These are phyloP conservation scores for Bembecia ichneumoniformis DNA, from an alignment of 2,888 invertebrate species.

Conservation along the genomic window DNA sequence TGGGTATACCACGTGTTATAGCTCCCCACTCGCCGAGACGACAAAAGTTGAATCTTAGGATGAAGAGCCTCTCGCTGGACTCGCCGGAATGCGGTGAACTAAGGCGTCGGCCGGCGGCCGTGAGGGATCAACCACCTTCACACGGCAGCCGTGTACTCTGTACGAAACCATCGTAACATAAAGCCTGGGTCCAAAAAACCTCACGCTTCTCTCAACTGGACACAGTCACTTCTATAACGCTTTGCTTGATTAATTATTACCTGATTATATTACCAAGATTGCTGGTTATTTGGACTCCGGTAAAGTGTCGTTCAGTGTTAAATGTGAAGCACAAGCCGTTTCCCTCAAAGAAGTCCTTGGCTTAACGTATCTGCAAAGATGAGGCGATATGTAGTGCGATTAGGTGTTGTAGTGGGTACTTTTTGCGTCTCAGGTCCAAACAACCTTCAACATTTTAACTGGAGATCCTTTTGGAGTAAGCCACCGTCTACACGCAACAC, in stretches of 20 bases:
- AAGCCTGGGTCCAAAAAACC: constrained; percentile 52
- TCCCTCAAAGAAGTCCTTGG: constrained; percentile 33
- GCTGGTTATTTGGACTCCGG: constrained; percentile 33
- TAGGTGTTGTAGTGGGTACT: no score
- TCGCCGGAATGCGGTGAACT: constrained; percentile 93
- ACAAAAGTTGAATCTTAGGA: constrained; percentile 95
- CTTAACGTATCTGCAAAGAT: constrained; percentile 45
- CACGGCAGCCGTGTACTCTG: constrained; percentile 76
- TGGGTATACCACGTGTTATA: constrained; percentile 46
- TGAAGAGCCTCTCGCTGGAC: constrained; percentile 98
- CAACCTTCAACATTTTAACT: not conserved
- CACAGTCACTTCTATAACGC: not conserved
- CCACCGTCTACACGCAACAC: not conserved
- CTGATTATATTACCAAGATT: not conserved
- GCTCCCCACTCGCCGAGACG: constrained; percentile 96
- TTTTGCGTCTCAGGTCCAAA: not conserved
- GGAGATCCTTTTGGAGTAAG: not conserved
- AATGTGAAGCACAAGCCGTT: constrained; percentile 39
- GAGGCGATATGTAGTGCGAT: no score
- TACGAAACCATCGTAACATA: constrained; percentile 58
- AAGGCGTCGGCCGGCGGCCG: constrained; percentile 76
- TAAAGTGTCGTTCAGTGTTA: constrained; percentile 17
- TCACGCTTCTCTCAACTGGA: not conserved
- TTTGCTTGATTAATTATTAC: not conserved
- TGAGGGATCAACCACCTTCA: constrained; percentile 52